Evolutionary conservation across 1,140 invertebrate genomes (phyloP).

Genomic region (Chrysomallon squamiferum): DNA sequence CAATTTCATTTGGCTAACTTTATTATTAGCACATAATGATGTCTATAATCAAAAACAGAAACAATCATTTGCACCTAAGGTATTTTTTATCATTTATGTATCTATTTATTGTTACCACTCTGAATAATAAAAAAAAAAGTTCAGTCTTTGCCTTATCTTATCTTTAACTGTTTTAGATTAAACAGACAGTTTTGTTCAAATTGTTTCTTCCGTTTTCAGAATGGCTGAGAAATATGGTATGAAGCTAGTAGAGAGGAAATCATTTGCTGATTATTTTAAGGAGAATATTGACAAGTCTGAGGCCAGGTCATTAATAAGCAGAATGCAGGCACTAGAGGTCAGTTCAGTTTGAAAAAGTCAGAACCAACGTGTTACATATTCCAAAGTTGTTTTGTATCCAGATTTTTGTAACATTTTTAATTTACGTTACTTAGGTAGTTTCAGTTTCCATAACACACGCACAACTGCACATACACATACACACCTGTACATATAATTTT

Average conservation of each 20-base stretch:
- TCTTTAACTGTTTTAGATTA: no score
- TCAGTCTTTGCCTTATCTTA: no score
- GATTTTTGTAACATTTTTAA: not conserved
- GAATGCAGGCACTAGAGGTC: slow-evolving; percentile 78
- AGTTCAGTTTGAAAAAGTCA: not conserved
- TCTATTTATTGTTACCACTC: no score
- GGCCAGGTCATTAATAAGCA: slow-evolving; percentile 72
- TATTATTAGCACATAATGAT: no score
- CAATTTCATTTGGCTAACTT: no score
- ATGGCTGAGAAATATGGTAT: slow-evolving; percentile 83
- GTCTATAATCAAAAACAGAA: no score
- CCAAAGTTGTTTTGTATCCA: not conserved
- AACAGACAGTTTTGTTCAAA: no score
- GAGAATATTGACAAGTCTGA: slow-evolving; percentile 69
- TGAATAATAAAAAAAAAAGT: no score
- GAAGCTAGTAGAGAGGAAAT: slow-evolving; percentile 75
- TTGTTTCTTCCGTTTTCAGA: slow-evolving; percentile 59
- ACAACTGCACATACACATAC: not conserved
- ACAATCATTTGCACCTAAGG: no score
- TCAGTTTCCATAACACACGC: not conserved
- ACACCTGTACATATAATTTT: not conserved
- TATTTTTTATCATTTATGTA: no score
- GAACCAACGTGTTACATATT: not conserved
- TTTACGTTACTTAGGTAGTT: not conserved
- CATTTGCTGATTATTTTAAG: slow-evolving; percentile 84